Conservation (phyloP, 2,888 invertebrate genomes). For the Strigamia transsilvanica region DNA sequence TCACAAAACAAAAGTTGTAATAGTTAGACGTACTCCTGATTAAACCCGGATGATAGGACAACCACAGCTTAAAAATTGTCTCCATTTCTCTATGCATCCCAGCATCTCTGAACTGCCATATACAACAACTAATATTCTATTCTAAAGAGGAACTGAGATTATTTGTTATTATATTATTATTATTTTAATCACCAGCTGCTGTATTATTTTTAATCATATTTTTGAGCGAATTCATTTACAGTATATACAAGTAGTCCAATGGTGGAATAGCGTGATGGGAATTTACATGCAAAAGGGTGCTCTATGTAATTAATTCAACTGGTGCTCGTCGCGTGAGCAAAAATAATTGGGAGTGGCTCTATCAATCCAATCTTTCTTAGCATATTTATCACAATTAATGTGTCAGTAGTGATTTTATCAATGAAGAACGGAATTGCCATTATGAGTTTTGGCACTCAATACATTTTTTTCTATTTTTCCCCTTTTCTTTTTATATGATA, state of each 20-base stretch:
- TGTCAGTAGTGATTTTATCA: too few species aligned
- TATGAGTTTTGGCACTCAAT: too few species aligned
- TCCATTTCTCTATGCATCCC: too few species aligned
- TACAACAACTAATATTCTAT: background rate
- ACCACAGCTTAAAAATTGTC: too few species aligned
- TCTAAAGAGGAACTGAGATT: background rate
- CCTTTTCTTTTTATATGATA: too few species aligned
- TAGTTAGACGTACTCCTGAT: too few species aligned
- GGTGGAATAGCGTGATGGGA: conserved; percentile 61
- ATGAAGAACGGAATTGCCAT: too few species aligned
- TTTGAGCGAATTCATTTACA: conserved; percentile 71
- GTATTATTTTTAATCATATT: conserved; percentile 91
- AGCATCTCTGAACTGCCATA: too few species aligned
- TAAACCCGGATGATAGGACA: background rate
- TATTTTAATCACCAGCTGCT: conserved; percentile 70
- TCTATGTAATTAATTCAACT: conserved; percentile 75
- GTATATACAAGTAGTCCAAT: conserved; percentile 69
- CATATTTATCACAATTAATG: conserved; percentile 64
- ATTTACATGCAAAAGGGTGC: conserved; percentile 72
- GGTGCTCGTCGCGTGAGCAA: conserved; percentile 65
- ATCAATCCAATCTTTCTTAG: conserved; percentile 72
- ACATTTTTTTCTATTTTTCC: too few species aligned
- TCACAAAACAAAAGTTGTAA: background rate
- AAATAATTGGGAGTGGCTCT: conserved; percentile 67
- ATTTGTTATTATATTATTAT: background rate